A percentile compares a stretch with the other conserved stretches of the same genome.
Evolutionary conservation across 2,113 vertebrate species (phyloP).

Genomic region (Tachysurus fulvidraco): DNA sequence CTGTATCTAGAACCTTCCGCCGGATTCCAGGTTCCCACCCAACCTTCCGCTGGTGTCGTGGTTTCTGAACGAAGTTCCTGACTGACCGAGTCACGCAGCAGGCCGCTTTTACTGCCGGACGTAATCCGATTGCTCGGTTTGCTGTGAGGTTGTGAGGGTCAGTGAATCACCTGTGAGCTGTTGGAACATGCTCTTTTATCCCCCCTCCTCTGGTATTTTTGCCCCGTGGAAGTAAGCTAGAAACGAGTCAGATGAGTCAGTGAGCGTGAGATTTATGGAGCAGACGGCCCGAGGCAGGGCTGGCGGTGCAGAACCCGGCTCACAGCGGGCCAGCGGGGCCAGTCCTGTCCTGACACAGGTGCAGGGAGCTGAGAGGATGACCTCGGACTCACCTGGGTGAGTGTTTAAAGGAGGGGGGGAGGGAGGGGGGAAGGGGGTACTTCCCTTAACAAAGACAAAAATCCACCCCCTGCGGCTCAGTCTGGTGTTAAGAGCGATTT

Average conservation of each 20-base stretch:
- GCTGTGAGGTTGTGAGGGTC: background rate
- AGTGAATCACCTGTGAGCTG: constrained; percentile 49
- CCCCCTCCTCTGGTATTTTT: constrained; percentile 15
- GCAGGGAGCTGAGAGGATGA: constrained; percentile 47
- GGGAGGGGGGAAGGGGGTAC: constrained; percentile 48
- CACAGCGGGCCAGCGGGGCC: constrained; percentile 28
- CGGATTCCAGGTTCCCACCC: too few species aligned
- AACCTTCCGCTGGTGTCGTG: too few species aligned
- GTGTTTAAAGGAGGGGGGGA: constrained; percentile 48
- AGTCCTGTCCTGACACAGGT: constrained; percentile 46
- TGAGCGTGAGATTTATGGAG: constrained; percentile 46
- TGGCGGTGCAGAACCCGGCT: constrained; percentile 53
- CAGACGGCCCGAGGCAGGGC: constrained; percentile 57
- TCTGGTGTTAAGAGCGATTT: constrained; percentile 64
- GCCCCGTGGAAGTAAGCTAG: background rate
- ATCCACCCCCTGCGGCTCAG: constrained; percentile 60
- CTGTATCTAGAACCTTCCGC: too few species aligned
- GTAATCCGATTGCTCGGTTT: background rate
- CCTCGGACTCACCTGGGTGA: constrained; percentile 56
- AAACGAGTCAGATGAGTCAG: constrained; percentile 31
- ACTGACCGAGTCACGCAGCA: too few species aligned
- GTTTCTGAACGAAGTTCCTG: too few species aligned
- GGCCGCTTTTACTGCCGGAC: too few species aligned
- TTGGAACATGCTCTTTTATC: constrained; percentile 23
- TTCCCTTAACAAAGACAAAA: constrained; percentile 68